phyloP scores from a whole-genome alignment of 2,113 vertebrate species.

The Laticauda laticaudata region DNA sequence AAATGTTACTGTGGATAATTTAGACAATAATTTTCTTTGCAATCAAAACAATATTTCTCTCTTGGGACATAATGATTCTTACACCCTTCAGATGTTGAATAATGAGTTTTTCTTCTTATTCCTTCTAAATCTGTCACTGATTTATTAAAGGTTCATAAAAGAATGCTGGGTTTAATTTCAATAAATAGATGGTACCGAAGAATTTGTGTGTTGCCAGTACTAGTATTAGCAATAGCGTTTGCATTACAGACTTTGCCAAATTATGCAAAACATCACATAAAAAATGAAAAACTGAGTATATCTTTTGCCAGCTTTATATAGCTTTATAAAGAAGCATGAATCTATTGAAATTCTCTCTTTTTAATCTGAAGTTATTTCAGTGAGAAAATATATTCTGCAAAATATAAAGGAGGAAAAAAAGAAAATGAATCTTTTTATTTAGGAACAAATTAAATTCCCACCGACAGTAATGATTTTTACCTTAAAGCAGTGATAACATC shows the following conservation, averaged over 20 bases:
- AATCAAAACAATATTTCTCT: slow-evolving; percentile 28
- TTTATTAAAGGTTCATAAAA: slow-evolving; percentile 11
- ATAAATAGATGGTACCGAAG: slow-evolving; percentile 16
- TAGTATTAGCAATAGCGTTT: background rate
- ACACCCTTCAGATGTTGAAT: slow-evolving; percentile 28
- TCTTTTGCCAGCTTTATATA: background rate
- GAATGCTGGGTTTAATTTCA: background rate
- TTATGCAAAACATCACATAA: slow-evolving; percentile 8
- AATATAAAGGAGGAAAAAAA: slow-evolving; percentile 37
- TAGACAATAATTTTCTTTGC: slow-evolving; percentile 27
- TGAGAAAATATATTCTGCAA: slow-evolving; percentile 54
- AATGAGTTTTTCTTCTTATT: slow-evolving; percentile 14
- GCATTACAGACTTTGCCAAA: background rate
- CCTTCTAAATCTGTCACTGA: slow-evolving; percentile 33
- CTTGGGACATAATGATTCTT: slow-evolving; percentile 9
- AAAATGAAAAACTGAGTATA: slow-evolving; percentile 25
- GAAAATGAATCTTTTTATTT: slow-evolving; percentile 58
- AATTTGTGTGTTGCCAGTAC: background rate
- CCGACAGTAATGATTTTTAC: slow-evolving; percentile 58
- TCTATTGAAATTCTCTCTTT: slow-evolving; percentile 17
- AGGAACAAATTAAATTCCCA: slow-evolving; percentile 58
- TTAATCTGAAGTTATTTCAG: background rate
- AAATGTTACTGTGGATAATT: background rate
- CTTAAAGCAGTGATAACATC: slow-evolving; percentile 60
- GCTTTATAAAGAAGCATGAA: background rate